A percentile compares a stretch with the other conserved stretches of the same genome.
Conservation (phyloP, 2,888 invertebrate genomes). For the Yponomeuta sedellus region DNA sequence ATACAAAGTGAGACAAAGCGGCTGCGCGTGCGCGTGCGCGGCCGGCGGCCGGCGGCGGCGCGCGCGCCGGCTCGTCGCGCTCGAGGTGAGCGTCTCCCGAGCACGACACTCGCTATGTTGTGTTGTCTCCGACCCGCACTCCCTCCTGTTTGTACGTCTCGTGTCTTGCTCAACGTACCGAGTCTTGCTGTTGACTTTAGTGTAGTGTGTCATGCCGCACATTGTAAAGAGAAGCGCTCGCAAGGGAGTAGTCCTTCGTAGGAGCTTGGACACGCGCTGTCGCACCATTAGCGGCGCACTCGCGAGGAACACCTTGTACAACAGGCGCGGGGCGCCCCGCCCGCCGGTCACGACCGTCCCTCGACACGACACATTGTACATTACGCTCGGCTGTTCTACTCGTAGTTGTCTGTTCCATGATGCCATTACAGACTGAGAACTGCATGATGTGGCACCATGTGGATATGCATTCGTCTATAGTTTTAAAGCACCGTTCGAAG, state of each 20-base stretch:
- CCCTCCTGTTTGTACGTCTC: slow-evolving; percentile 59
- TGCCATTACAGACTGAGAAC: slow-evolving; percentile 43
- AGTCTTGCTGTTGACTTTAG: slow-evolving; percentile 70
- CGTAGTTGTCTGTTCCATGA: slow-evolving; percentile 59
- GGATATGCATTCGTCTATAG: slow-evolving; percentile 56
- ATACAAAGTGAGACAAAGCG: slow-evolving; percentile 1
- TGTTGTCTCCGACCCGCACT: slow-evolving; percentile 28
- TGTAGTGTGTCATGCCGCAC: slow-evolving; percentile 70
- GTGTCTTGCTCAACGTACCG: slow-evolving; percentile 66
- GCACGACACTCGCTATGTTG: slow-evolving; percentile 22
- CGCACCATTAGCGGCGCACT: slow-evolving; percentile 40
- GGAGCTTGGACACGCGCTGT: slow-evolving; percentile 61
- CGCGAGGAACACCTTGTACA: slow-evolving; percentile 62
- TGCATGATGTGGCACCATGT: slow-evolving; percentile 67
- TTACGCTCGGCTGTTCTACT: slow-evolving; percentile 50
- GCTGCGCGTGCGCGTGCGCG: neutral
- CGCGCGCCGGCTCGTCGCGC: slow-evolving; percentile 13
- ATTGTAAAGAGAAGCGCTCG: slow-evolving; percentile 50
- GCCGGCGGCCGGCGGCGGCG: slow-evolving; percentile 11
- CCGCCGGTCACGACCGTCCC: slow-evolving; percentile 53
- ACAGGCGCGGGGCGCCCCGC: slow-evolving; percentile 54
- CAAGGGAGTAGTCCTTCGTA: slow-evolving; percentile 54
- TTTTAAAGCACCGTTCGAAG: slow-evolving; percentile 49
- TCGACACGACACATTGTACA: slow-evolving; percentile 62
- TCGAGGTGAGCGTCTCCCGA: slow-evolving; percentile 23